phyloP scores from a whole-genome alignment of 2,888 invertebrate species.

The Yponomeuta plumbellus region DNA sequence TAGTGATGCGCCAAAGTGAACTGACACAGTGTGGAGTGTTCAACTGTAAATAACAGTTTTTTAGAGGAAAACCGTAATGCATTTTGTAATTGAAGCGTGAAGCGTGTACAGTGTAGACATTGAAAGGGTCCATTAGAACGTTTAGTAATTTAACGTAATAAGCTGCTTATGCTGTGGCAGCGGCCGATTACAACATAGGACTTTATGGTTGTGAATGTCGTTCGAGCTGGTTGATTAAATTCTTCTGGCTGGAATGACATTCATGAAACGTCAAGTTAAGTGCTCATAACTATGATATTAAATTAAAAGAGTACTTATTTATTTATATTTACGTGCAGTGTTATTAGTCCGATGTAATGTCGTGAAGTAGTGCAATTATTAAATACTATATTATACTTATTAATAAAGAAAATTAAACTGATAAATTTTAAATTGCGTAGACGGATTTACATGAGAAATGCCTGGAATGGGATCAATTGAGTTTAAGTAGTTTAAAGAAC shows the following conservation, averaged over 20 bases:
- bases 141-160: conserved; percentile 31
- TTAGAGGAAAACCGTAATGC: neutral
- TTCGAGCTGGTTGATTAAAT: neutral
- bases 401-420: neutral
- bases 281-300: conserved; percentile 3
- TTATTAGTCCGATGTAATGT: neutral
- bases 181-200: neutral
- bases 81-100: neutral
- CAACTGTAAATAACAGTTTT: neutral
- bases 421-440: conserved; percentile 5
- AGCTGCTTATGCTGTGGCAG: neutral
- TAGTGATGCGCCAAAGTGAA: neutral
- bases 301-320: neutral
- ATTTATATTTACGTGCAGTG: neutral
- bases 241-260: neutral
- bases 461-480: conserved; percentile 74
- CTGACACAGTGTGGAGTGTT: neutral
- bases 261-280: neutral
- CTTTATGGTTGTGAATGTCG: neutral
- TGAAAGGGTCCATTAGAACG: conserved; percentile 71
- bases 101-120: conserved; percentile 41
- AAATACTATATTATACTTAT: conserved; percentile 5
- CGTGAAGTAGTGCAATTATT: conserved; percentile 16
- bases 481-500: conserved; percentile 56
- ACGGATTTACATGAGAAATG: conserved; percentile 40